Percentiles rank a stretch among this genome's conserved stretches.
Conservation (phyloP, 2,888 invertebrate genomes). For the Hydrotaea cyrtoneurina region DNA sequence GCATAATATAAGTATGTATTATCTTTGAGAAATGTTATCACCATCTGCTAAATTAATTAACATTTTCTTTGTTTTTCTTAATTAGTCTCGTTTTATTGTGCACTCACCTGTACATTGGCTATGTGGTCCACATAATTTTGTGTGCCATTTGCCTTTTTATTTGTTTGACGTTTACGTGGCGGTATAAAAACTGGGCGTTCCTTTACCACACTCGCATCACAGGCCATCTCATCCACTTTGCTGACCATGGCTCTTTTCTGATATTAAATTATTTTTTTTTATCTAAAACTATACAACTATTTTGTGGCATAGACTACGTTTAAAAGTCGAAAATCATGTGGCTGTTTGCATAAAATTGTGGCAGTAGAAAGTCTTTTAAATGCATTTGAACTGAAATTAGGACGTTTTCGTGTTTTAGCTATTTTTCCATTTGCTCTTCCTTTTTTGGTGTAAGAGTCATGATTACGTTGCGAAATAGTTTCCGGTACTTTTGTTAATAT, state of each 20-base stretch:
- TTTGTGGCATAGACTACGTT: background rate
- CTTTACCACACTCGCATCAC: conserved; percentile 71
- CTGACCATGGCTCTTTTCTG: conserved; percentile 62
- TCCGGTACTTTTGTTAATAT: background rate
- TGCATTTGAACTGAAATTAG: conserved; percentile 66
- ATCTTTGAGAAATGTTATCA: too few species aligned
- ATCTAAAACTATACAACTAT: background rate
- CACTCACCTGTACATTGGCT: conserved; percentile 83
- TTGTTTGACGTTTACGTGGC: conserved; percentile 83
- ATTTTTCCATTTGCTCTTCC: conserved; percentile 41
- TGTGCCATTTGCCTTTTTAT: conserved; percentile 82
- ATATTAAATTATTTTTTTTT: background rate
- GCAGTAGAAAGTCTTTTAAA: conserved; percentile 44
- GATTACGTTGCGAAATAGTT: background rate
- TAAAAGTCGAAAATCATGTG: conserved; percentile 17
- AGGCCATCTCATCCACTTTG: conserved; percentile 58
- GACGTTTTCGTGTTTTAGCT: conserved; percentile 47
- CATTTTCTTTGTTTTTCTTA: background rate
- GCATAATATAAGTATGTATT: too few species aligned
- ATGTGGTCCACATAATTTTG: conserved; percentile 85
- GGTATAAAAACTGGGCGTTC: conserved; percentile 83
- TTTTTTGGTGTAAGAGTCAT: conserved; percentile 14
- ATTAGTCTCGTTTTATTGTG: too few species aligned
- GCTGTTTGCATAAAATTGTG: background rate
- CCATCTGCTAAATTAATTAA: too few species aligned